phyloP scores from a whole-genome alignment of 1,140 invertebrate species.

The Pseudomyrmex sp. region DNA sequence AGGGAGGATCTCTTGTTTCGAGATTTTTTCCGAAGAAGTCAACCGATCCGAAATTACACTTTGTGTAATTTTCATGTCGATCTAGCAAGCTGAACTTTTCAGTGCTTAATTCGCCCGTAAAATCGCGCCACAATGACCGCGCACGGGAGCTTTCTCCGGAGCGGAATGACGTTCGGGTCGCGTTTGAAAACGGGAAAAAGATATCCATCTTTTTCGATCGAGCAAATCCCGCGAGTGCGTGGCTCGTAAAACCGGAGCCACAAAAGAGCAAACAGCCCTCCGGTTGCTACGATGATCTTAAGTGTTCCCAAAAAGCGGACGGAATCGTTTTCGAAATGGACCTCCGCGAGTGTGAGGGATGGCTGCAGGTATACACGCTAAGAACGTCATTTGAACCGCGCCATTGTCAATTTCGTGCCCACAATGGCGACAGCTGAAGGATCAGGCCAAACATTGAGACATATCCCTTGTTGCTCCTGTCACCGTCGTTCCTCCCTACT shows the following conservation, averaged over 20 bases:
- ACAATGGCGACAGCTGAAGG: slow-evolving; percentile 84
- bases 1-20: not conserved
- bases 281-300: slow-evolving; percentile 67
- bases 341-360: slow-evolving; percentile 64
- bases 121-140: slow-evolving; percentile 56
- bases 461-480: slow-evolving; percentile 81
- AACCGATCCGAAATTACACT: not conserved
- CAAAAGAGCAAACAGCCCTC: slow-evolving; percentile 77
- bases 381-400: slow-evolving; percentile 80
- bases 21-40: not conserved
- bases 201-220: slow-evolving; percentile 58
- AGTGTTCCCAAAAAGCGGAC: slow-evolving; percentile 73
- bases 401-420: slow-evolving; percentile 76
- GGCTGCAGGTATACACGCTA: slow-evolving; percentile 70
- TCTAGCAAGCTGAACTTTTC: slow-evolving; percentile 46
- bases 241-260: slow-evolving; percentile 59
- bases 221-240: slow-evolving; percentile 15
- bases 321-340: slow-evolving; percentile 73
- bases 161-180: slow-evolving; percentile 55
- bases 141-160: slow-evolving; percentile 50
- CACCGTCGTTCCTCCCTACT: slow-evolving; percentile 75
- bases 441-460: slow-evolving; percentile 84
- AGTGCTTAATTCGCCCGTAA: slow-evolving; percentile 48
- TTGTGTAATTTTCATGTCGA: slow-evolving; percentile 21
- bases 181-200: slow-evolving; percentile 44